Percentiles rank a stretch among this genome's conserved stretches.
Evolutionary conservation across 2,888 invertebrate species (phyloP).

Genomic region (Epicampocera succincta): DNA sequence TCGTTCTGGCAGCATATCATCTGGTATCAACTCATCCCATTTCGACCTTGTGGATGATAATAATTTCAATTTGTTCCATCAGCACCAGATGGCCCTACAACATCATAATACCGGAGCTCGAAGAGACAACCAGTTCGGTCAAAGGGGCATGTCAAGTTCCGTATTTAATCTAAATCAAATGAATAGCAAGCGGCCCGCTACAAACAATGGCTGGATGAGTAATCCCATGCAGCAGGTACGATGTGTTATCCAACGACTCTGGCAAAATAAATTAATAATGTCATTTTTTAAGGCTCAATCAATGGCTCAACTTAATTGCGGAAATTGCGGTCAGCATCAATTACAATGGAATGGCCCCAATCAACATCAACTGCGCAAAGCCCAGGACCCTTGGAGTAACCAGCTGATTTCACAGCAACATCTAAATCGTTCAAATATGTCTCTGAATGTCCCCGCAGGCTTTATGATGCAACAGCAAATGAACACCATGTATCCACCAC

Average conservation of each 20-base stretch:
- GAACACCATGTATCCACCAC: slow-evolving; percentile 81
- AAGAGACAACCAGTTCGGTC: slow-evolving; percentile 70
- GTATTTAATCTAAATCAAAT: slow-evolving; percentile 83
- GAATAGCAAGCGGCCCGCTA: slow-evolving; percentile 75
- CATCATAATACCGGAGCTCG: slow-evolving; percentile 56
- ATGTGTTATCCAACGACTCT: not conserved
- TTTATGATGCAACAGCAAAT: slow-evolving; percentile 76
- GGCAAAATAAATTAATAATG: not conserved
- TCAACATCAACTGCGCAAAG: slow-evolving; percentile 54
- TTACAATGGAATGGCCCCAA: slow-evolving; percentile 75
- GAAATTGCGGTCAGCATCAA: slow-evolving; percentile 81
- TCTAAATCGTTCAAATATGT: slow-evolving; percentile 83
- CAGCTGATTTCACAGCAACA: slow-evolving; percentile 77
- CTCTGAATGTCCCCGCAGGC: slow-evolving; percentile 82
- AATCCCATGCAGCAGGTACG: slow-evolving; percentile 84
- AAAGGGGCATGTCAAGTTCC: slow-evolving; percentile 82
- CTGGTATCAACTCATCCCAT: slow-evolving; percentile 81
- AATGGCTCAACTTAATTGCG: slow-evolving; percentile 86
- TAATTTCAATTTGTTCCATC: slow-evolving; percentile 79
- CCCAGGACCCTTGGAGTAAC: slow-evolving; percentile 76
- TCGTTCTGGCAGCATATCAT: slow-evolving; percentile 81
- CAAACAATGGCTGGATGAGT: slow-evolving; percentile 74
- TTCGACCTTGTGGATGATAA: slow-evolving; percentile 80
- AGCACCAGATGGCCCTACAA: slow-evolving; percentile 72
- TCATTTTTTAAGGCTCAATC: slow-evolving; percentile 85